phyloP scores from a whole-genome alignment of 2,113 vertebrate species.

The Poicephalus gulielmi region DNA sequence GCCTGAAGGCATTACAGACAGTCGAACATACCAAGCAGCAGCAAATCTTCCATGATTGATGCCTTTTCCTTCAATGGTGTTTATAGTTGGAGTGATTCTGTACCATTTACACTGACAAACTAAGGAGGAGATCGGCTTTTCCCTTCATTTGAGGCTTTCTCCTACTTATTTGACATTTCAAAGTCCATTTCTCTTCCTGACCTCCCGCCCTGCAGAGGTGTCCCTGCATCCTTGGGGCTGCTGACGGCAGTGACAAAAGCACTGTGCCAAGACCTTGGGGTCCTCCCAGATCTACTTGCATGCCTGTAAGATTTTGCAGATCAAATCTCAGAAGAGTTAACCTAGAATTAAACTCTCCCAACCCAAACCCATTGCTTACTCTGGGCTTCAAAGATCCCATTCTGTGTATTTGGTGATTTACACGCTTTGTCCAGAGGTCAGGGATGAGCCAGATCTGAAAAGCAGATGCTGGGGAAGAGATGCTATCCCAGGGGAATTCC shows the following conservation, averaged over 20 bases:
- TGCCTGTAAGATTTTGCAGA: neutral
- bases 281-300: neutral
- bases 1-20: fast-evolving
- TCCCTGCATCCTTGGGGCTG: neutral
- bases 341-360: neutral
- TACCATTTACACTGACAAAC: neutral
- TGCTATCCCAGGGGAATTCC: neutral
- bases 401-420: neutral
- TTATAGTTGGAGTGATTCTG: neutral
- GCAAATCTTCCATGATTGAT: neutral
- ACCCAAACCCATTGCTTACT: neutral
- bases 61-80: neutral
- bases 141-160: neutral
- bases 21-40: neutral
- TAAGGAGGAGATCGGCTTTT: neutral
- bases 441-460: neutral
- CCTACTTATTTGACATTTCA: neutral
- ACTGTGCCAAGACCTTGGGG: neutral
- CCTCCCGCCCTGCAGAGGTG: neutral
- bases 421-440: neutral
- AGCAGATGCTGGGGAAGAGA: neutral
- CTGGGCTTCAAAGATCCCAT: neutral
- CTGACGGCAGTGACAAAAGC: neutral
- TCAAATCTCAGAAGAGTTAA: neutral
- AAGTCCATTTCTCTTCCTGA: neutral